Base-by-base conservation (phyloP, 2,113 vertebrate genomes). In the Eurypyga helias region DNA sequence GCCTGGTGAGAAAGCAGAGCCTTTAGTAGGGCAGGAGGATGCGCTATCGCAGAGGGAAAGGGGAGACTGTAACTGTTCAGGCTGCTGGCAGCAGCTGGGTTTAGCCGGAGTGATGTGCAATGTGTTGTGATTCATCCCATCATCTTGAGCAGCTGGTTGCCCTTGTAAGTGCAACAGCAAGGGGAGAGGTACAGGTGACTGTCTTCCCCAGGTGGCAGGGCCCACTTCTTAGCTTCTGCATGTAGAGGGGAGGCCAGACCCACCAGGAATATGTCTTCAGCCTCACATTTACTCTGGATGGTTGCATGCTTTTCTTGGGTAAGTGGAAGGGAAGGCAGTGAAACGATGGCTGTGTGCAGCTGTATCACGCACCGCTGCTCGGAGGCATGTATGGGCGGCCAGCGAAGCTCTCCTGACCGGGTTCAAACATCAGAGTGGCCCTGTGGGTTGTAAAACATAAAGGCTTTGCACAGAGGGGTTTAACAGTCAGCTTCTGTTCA, bases 301-400 rank as follows among this genome's bases (percentile, higher is more conserved):
- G 31, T 33, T 34, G 21, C 38, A 14, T 0, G 7, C 33, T 28
- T 81, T 62, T 29, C 67, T 38, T 17, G 29, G 4, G 21, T 19
- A 8, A n/a, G 54, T 18, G 72, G 62, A 33, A 25, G 67, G 38
- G 26, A 54, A 34, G 66, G 26, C 15, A 54, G 57, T 36, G 15
- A 19, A 43, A 24, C 2, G 62, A 49, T 15, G 85, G 61, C 38
- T 51, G 62, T 4, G 4, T 5, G 29, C 67, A 64, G 70, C 46
- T 49, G 33, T 24, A 26, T 20, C 19, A 2, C 3, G 4, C 58
- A 2, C 24, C 0, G 4, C 21, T 57, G n/a, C 78, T 8, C 10
- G 60, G 67, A 43, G 57, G 18, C 57, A 41, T 2, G 36, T 2
- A 8, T 0, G 3, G 14, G 25, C 3, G 2, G 60, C 5, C 1